Percentiles rank a stretch among this genome's conserved stretches.
phyloP scores from a whole-genome alignment of 2,888 invertebrate genomes.

The Acrobasis suavella region DNA sequence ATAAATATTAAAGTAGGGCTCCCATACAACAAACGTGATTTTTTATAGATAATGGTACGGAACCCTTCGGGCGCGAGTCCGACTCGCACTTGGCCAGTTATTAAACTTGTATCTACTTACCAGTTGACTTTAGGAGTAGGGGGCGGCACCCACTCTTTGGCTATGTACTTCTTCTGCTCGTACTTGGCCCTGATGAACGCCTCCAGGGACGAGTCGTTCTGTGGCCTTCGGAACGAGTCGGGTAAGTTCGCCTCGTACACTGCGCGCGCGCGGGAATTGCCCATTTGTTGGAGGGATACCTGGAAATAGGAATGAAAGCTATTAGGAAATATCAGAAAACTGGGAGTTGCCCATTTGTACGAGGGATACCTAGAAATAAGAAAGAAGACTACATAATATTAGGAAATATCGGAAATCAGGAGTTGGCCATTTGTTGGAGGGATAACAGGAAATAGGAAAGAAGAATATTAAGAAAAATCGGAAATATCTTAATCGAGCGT shows the following conservation, averaged over 20 bases:
- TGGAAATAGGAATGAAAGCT: slow-evolving; percentile 34
- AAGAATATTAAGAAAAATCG: too few relatives aligned
- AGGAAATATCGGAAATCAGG: too few relatives aligned
- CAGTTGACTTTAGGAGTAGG: slow-evolving; percentile 91
- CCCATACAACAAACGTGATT: too few relatives aligned
- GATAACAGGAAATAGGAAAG: too few relatives aligned
- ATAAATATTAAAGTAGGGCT: too few relatives aligned
- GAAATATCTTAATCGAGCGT: too few relatives aligned
- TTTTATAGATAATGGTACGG: too few relatives aligned
- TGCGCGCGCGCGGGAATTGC: slow-evolving; percentile 97
- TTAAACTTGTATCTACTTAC: slow-evolving; percentile 44
- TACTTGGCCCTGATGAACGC: slow-evolving; percentile 99
- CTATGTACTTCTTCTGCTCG: slow-evolving; percentile 99
- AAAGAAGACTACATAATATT: too few relatives aligned
- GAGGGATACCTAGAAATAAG: slow-evolving; percentile 55
- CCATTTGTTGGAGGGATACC: slow-evolving; percentile 96
- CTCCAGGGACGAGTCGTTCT: slow-evolving; percentile 96
- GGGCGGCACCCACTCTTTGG: slow-evolving; percentile 98
- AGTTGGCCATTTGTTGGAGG: too few relatives aligned
- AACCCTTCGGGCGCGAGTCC: too few relatives aligned
- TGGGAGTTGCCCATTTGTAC: too few relatives aligned
- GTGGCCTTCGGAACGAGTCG: slow-evolving; percentile 97
- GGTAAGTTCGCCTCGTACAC: slow-evolving; percentile 99
- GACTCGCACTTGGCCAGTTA: too few relatives aligned
- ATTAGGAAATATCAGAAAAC: neutral